phyloP scores from a whole-genome alignment of 2,797 vertebrate species.

The Melanotaenia boesemani region DNA sequence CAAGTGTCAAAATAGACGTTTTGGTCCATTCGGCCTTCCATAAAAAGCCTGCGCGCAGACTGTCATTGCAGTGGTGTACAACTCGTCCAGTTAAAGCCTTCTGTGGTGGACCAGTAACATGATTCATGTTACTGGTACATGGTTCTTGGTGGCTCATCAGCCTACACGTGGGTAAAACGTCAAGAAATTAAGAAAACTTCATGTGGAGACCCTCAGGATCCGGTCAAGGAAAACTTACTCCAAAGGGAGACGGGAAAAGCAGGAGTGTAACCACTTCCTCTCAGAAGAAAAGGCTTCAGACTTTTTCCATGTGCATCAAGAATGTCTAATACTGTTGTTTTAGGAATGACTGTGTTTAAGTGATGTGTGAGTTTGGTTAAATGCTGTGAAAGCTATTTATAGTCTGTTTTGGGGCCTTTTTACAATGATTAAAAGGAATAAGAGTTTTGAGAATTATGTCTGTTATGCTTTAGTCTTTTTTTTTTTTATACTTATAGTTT shows the following conservation, averaged over 20 bases:
- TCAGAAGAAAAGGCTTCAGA: neutral
- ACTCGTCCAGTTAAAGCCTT: constrained; percentile 87
- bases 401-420: constrained; percentile 31
- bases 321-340: constrained; percentile 21
- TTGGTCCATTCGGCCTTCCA: too few relatives aligned
- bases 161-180: constrained; percentile 96
- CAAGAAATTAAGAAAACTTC: constrained; percentile 90
- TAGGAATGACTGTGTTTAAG: neutral
- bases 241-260: constrained; percentile 50
- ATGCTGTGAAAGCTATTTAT: constrained; percentile 29
- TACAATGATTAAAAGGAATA: constrained; percentile 11
- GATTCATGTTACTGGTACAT: too few relatives aligned
- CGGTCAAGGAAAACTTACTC: constrained; percentile 68
- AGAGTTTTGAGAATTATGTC: neutral
- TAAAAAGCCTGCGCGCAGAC: constrained; percentile 97
- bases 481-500: too few relatives aligned
- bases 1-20: too few relatives aligned
- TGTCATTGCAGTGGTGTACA: constrained; percentile 90
- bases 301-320: neutral
- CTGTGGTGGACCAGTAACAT: constrained; percentile 98
- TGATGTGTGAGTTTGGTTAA: neutral
- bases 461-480: too few relatives aligned
- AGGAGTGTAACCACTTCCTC: constrained; percentile 59
- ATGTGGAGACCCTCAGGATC: constrained; percentile 70
- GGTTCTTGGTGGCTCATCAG: constrained; percentile 93